A percentile compares a stretch with the other conserved stretches of the same genome.
Conservation (phyloP, 2,797 vertebrate species). For the Amphiprion clarkii region DNA sequence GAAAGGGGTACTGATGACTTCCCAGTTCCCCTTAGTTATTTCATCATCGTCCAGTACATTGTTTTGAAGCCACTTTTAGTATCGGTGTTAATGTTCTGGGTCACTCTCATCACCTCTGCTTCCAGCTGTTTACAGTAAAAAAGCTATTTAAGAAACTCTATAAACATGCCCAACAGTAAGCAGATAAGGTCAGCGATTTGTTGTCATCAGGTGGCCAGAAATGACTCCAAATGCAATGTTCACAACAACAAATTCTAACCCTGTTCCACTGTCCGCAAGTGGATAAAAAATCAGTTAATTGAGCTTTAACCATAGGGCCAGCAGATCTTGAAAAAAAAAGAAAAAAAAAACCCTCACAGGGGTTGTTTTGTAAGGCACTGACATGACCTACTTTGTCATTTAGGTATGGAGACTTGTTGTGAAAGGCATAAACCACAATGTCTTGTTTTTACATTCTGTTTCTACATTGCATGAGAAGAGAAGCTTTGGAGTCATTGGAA, state of each 20-base stretch:
- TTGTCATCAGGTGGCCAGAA: not conserved
- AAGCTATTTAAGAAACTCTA: too few species aligned
- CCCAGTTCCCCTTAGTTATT: too few species aligned
- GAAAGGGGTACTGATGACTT: too few species aligned
- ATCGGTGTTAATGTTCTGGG: too few species aligned
- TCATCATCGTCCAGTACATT: too few species aligned
- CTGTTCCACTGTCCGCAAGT: not conserved
- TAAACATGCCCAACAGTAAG: not conserved
- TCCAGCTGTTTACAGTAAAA: too few species aligned
- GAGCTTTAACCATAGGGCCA: slow-evolving; percentile 13
- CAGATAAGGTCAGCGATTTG: not conserved
- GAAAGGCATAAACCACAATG: slow-evolving; percentile 48
- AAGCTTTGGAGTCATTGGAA: slow-evolving; percentile 23
- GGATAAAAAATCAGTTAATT: not conserved
- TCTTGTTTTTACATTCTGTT: slow-evolving; percentile 41
- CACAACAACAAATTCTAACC: not conserved
- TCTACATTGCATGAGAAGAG: slow-evolving; percentile 28
- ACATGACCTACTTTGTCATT: slow-evolving; percentile 44
- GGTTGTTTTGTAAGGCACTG: slow-evolving; percentile 41
- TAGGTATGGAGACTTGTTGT: slow-evolving; percentile 47
- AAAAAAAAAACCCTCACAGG: slow-evolving; percentile 9
- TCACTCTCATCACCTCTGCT: too few species aligned
- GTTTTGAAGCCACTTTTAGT: too few species aligned
- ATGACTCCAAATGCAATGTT: not conserved
- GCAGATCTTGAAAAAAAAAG: not conserved